These are phyloP conservation scores for Ia io DNA, from an alignment of 2,113 vertebrate genomes.

Conservation along the genomic window DNA sequence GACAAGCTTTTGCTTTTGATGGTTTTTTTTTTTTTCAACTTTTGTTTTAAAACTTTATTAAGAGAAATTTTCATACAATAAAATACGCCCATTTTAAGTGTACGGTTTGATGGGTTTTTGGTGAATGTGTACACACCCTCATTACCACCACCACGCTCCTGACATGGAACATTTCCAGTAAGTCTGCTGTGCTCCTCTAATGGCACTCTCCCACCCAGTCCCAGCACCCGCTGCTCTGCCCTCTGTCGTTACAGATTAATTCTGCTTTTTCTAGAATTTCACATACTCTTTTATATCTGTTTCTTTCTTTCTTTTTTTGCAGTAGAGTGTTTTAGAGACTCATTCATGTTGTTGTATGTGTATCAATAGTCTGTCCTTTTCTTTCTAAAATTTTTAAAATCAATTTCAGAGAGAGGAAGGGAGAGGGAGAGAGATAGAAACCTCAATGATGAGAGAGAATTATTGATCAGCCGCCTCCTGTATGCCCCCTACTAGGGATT, in stretches of 20 bases:
- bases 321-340: background rate
- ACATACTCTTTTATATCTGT: background rate
- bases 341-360: background rate
- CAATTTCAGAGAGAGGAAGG: no score
- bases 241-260: background rate
- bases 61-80: background rate
- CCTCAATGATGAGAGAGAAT: no score
- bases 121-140: background rate
- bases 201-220: background rate
- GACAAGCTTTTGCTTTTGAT: background rate
- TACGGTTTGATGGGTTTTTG: background rate
- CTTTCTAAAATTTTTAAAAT: background rate
- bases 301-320: background rate
- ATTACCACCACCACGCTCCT: background rate
- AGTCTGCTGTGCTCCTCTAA: background rate
- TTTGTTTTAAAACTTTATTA: background rate
- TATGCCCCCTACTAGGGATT: no score
- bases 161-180: background rate
- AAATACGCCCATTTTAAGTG: background rate
- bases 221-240: background rate
- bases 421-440: no score
- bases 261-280: background rate
- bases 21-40: background rate
- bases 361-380: background rate
- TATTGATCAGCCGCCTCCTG: no score